Evolutionary conservation across 2,888 invertebrate species (phyloP), one percentile per base, ranked within the genome.

Genomic region (Eubasilissa splendida): DNA sequence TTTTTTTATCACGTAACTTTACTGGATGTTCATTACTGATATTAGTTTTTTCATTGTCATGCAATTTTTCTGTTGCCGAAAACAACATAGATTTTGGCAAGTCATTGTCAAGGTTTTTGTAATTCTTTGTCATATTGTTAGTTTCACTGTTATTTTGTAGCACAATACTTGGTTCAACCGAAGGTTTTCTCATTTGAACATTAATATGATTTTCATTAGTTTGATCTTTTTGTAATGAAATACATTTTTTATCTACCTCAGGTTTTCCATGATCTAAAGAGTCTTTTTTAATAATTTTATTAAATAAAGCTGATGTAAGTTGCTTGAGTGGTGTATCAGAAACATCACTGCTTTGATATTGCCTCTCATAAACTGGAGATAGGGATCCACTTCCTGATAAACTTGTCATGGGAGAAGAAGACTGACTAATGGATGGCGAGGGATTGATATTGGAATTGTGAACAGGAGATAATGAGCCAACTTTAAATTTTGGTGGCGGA

Each of bases 1-100:
- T 87, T 85, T 90, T 90, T 84, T 90, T 91, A 82, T 89, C 88
- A 84, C 91, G 87, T 42, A 90, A 87, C 85, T 86, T 88, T 14
- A 91, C 90, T 31, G 90, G 86, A 58, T 22, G 63, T 14, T 76
- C 75, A 53, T 84, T 82, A 63, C 80, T 80, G 54, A 84, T 84
- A 68, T 84, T 87, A 85, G 85, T 84, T 80, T 84, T 85, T 82
- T 85, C 85, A 77, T 85, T 84, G 52, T 84, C 76, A 79, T 77
- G 65, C 78, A 81, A 65, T 82, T 83, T 3, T 68, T 71, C 53
- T 8, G n/a, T 65, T 74, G 54, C 50, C 31, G 54, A 42, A 71
- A 78, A 42, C 54, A 79, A 50, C 22, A 66, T 14, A 76, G 79
- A 80, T 82, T 78, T 84, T 84, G 42, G 76, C 52, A 50, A 63